Evolutionary conservation across 2,888 invertebrate species (phyloP).

Genomic region (Ochropleura plecta): DNA sequence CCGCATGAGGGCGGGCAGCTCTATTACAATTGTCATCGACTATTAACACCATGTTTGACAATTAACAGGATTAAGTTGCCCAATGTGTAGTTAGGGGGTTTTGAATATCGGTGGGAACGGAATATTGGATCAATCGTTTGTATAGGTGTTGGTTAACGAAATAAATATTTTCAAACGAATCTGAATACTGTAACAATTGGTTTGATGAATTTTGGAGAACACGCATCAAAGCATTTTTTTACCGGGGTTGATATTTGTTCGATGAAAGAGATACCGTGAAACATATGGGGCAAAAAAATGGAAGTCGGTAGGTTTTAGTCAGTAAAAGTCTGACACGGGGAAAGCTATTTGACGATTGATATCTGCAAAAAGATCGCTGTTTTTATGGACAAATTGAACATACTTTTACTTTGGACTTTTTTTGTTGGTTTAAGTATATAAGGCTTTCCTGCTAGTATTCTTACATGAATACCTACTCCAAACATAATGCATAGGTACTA

Average conservation of each 20-base stretch:
- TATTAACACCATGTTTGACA: slow-evolving; percentile 78
- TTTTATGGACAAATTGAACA: too few relatives aligned
- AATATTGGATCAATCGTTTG: slow-evolving; percentile 50
- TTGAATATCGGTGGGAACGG: slow-evolving; percentile 72
- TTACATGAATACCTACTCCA: too few relatives aligned
- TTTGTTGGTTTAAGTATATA: too few relatives aligned
- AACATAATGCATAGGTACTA: too few relatives aligned
- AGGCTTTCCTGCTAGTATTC: too few relatives aligned
- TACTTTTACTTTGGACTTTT: too few relatives aligned
- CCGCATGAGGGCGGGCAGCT: slow-evolving; percentile 79
- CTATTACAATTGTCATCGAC: slow-evolving; percentile 82
- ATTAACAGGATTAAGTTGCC: slow-evolving; percentile 77
- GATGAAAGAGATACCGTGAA: too few relatives aligned
- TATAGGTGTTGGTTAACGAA: background rate
- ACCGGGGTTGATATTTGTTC: background rate
- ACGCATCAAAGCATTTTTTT: background rate
- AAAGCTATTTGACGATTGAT: too few relatives aligned
- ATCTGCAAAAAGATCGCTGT: too few relatives aligned
- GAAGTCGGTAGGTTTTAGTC: too few relatives aligned
- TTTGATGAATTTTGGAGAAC: background rate
- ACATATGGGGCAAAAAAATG: too few relatives aligned
- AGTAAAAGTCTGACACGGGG: too few relatives aligned
- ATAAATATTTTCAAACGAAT: background rate
- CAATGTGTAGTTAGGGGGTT: slow-evolving; percentile 72
- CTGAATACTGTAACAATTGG: background rate